A percentile compares a stretch with the other conserved stretches of the same genome.
Conservation (phyloP, 1,140 invertebrate genomes). For the Littorina saxatilis region DNA sequence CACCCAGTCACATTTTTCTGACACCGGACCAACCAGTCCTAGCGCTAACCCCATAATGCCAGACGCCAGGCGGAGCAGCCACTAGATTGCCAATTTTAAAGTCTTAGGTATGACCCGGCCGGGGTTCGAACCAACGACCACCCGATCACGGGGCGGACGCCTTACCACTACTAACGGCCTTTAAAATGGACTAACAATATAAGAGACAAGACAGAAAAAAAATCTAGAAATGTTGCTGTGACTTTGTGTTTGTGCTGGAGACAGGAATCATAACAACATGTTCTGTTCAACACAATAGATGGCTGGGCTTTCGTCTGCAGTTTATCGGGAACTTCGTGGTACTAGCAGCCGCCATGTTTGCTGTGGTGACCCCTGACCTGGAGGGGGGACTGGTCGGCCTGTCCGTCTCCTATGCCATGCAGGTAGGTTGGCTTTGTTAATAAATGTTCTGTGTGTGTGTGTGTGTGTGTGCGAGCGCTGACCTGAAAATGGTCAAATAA, state of each 20-base stretch:
- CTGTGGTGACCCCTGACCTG: constrained; percentile 72
- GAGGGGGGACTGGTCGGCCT: constrained; percentile 78
- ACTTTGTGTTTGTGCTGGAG: background rate
- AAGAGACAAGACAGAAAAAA: background rate
- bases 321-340: constrained; percentile 81
- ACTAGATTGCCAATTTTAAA: too few relatives aligned
- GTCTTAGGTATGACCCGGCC: too few relatives aligned
- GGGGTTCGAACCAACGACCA: too few relatives aligned
- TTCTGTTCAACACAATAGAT: constrained; percentile 78
- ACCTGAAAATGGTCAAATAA: too few relatives aligned
- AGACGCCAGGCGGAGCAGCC: too few relatives aligned
- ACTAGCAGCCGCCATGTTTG: constrained; percentile 78
- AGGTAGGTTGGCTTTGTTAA: constrained; percentile 66
- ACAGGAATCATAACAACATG: background rate
- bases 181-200: background rate
- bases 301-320: constrained; percentile 93
- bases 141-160: too few relatives aligned
- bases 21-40: too few relatives aligned
- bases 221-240: background rate
- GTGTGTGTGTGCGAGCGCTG: too few relatives aligned
- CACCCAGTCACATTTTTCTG: too few relatives aligned
- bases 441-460: background rate
- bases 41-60: too few relatives aligned
- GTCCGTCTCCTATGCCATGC: constrained; percentile 78
- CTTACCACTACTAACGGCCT: too few relatives aligned